phyloP scores from a whole-genome alignment of 2,797 vertebrate genomes.

The Glyptemys insculpta region DNA sequence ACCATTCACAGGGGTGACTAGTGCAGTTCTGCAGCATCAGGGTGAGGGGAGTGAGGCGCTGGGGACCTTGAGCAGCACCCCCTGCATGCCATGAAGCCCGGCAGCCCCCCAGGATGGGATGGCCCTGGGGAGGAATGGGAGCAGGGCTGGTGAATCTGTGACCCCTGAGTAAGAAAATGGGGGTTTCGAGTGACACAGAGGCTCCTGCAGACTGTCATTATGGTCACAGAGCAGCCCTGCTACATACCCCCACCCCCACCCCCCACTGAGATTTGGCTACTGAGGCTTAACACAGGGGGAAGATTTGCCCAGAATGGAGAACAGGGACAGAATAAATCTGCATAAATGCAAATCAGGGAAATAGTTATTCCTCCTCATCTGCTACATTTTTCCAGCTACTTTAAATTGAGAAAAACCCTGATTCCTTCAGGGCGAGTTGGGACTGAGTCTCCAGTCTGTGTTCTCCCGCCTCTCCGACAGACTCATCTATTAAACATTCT shows the following conservation, averaged over 20 bases:
- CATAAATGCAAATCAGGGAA: slow-evolving; percentile 51
- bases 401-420: rapidly evolving
- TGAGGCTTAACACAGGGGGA: not conserved
- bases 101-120: too few species aligned
- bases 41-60: too few species aligned
- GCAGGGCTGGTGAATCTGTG: not conserved
- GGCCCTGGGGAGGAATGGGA: not conserved
- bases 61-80: too few species aligned
- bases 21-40: too few species aligned
- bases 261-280: not conserved
- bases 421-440: rapidly evolving
- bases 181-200: not conserved
- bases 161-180: not conserved
- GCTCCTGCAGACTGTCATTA: not conserved
- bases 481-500: slow-evolving; percentile 22
- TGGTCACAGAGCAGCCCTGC: not conserved
- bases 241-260: not conserved
- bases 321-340: slow-evolving; percentile 60
- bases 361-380: not conserved
- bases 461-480: not conserved
- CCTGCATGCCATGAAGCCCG: too few species aligned
- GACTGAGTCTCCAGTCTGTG: rapidly evolving
- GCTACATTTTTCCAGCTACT: not conserved
- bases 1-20: too few species aligned
- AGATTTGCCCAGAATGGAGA: not conserved